Evolutionary conservation across 2,797 vertebrate genomes (phyloP).

Genomic region (Aphelocoma californica): DNA sequence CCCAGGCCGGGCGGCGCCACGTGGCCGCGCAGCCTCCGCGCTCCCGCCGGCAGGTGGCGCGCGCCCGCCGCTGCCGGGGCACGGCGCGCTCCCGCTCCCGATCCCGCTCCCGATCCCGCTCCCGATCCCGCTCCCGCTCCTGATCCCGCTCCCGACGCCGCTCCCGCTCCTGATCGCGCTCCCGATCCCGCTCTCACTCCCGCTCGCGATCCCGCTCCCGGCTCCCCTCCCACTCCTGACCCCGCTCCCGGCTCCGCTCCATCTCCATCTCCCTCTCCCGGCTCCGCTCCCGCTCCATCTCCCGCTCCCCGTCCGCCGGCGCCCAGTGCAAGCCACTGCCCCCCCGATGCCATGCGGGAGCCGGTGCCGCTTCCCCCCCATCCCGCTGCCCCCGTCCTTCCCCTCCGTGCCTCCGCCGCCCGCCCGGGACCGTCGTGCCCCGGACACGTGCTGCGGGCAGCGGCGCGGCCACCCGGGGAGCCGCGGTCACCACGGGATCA

Average conservation of each 20-base stretch:
- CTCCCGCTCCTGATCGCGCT: background rate
- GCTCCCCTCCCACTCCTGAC: rapidly evolving
- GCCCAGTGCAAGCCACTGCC: background rate
- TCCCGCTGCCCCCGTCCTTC: background rate
- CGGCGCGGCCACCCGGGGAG: too few relatives aligned
- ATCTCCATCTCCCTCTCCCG: too few relatives aligned
- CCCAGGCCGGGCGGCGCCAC: background rate
- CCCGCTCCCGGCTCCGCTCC: too few relatives aligned
- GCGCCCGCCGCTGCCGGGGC: slow-evolving; percentile 9
- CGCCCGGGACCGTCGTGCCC: background rate
- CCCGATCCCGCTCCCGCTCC: background rate
- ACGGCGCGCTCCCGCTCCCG: too few relatives aligned
- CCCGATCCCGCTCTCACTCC: background rate
- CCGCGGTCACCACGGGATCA: rapidly evolving
- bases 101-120: too few relatives aligned
- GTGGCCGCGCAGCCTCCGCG: background rate
- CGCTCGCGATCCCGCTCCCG: background rate
- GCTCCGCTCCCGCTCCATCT: background rate
- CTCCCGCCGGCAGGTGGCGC: slow-evolving; percentile 71
- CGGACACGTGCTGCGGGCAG: background rate
- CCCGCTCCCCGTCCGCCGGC: background rate
- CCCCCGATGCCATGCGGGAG: background rate
- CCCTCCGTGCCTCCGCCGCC: background rate
- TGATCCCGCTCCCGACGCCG: background rate
- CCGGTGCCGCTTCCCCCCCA: rapidly evolving